Percentiles rank a stretch among this genome's conserved stretches.
Conservation (phyloP, 2,888 invertebrate species). For the Protonemura montana region DNA sequence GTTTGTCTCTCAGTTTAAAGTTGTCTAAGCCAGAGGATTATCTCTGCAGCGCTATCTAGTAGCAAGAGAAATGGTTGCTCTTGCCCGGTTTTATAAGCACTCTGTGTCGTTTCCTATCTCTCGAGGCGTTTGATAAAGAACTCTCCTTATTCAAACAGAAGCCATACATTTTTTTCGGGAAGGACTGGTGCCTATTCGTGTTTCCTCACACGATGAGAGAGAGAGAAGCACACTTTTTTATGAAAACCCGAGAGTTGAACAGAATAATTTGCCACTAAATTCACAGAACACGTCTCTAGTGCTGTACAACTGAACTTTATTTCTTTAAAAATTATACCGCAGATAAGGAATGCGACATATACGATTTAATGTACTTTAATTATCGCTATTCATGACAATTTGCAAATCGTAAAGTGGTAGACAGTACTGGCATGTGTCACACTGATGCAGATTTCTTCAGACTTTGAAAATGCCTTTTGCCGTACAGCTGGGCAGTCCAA, state of each 20-base stretch:
- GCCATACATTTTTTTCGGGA: not conserved
- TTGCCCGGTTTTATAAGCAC: not conserved
- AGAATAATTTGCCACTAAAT: not conserved
- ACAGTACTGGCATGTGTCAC: too few relatives aligned
- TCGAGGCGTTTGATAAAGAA: slow-evolving; percentile 3
- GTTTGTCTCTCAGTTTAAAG: not conserved
- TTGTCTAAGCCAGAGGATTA: not conserved
- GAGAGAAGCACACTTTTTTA: not conserved
- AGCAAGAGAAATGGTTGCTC: not conserved
- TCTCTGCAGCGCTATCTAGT: not conserved
- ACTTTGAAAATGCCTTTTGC: too few relatives aligned
- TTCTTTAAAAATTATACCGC: not conserved
- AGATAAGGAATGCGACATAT: not conserved
- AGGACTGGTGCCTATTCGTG: not conserved
- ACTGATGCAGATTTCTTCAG: too few relatives aligned
- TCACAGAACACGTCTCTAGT: not conserved
- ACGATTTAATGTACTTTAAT: not conserved
- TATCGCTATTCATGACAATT: too few relatives aligned
- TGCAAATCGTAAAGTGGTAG: too few relatives aligned
- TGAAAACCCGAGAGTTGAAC: not conserved
- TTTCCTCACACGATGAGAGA: not conserved
- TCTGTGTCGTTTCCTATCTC: not conserved
- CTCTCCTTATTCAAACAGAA: not conserved
- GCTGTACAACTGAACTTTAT: not conserved
- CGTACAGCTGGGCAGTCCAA: too few relatives aligned